phyloP scores from a whole-genome alignment of 2,797 vertebrate genomes.

The Rhadinocentrus ornatus region DNA sequence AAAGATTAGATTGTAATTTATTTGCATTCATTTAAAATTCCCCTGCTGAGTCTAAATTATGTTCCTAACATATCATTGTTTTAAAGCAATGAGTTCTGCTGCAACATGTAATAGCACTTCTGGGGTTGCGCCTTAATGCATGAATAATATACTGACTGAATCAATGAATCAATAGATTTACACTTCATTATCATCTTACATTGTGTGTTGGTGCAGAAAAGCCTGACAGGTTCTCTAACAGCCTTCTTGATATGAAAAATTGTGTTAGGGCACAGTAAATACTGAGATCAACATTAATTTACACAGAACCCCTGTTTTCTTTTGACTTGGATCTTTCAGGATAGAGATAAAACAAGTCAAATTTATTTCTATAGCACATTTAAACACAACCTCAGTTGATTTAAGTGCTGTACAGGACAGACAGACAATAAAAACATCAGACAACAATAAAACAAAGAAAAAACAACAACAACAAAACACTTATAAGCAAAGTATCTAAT shows the following conservation, averaged over 20 bases:
- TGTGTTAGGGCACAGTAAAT: slow-evolving; percentile 9
- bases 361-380: not conserved
- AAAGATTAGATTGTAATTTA: slow-evolving; percentile 50
- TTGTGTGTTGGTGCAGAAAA: slow-evolving; percentile 29
- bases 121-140: slow-evolving; percentile 16
- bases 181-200: slow-evolving; percentile 37
- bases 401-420: too few species aligned
- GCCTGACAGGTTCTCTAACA: slow-evolving; percentile 10
- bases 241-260: slow-evolving; percentile 6
- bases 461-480: too few species aligned
- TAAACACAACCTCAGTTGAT: too few species aligned
- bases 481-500: too few species aligned
- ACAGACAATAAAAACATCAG: too few species aligned
- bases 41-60: slow-evolving; percentile 42
- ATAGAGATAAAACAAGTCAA: not conserved
- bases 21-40: slow-evolving; percentile 46
- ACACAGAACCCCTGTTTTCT: slow-evolving; percentile 9
- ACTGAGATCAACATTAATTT: slow-evolving; percentile 28
- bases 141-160: slow-evolving; percentile 39
- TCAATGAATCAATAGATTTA: slow-evolving; percentile 50
- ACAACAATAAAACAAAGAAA: too few species aligned
- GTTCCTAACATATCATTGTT: slow-evolving; percentile 48
- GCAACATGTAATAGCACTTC: slow-evolving; percentile 29
- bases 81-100: slow-evolving; percentile 30
- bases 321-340: slow-evolving; percentile 34